phyloP scores from a whole-genome alignment of 92 coral and sea anemone species.

The Micromussa lordhowensis region DNA sequence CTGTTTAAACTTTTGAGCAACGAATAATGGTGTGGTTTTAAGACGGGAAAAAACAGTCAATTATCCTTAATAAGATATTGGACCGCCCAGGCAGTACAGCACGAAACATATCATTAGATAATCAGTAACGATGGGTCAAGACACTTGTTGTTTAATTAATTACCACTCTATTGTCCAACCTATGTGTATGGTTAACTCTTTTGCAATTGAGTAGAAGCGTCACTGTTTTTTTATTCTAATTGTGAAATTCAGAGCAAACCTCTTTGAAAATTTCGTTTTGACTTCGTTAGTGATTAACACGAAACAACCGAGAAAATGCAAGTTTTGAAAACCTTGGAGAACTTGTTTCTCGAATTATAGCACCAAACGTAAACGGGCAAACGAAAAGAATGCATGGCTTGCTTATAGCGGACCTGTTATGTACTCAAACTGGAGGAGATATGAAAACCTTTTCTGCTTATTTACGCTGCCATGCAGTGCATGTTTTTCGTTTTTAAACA shows the following conservation, averaged over 20 bases:
- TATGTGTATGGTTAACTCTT: no score
- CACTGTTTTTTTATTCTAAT: no score
- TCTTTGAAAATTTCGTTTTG: constrained; percentile 7
- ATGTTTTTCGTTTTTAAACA: no score
- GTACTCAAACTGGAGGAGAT: no score
- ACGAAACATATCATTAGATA: background rate
- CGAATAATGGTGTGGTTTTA: background rate
- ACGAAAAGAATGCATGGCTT: no score
- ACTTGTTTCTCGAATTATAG: background rate
- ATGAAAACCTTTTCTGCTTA: no score
- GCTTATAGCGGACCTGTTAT: no score
- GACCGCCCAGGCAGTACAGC: background rate
- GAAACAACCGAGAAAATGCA: constrained; percentile 10
- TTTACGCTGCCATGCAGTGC: no score
- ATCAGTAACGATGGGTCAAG: no score
- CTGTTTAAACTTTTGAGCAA: background rate
- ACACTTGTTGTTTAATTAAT: background rate
- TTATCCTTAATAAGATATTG: background rate
- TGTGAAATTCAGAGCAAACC: background rate
- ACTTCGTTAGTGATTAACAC: no score
- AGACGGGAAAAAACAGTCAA: background rate
- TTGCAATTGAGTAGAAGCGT: no score
- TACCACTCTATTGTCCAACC: background rate
- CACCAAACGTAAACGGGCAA: no score
- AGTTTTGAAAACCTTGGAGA: background rate